These are phyloP conservation scores for Aramus guarauna DNA, from an alignment of 2,113 vertebrate species.

Conservation along the genomic window DNA sequence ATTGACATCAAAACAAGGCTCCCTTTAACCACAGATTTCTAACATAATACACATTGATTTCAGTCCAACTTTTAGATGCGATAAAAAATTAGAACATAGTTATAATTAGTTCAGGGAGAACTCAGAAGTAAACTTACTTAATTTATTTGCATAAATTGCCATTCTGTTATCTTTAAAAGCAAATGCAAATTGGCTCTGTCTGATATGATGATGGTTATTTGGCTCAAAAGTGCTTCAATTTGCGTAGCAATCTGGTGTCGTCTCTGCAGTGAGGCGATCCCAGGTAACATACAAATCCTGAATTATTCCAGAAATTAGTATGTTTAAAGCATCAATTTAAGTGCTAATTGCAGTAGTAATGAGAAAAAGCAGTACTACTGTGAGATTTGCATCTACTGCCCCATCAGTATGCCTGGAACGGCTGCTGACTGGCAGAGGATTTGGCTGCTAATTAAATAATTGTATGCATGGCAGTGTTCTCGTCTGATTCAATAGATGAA, in stretches of 20 bases:
- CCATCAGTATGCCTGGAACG: slow-evolving; percentile 88
- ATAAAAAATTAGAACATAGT: slow-evolving; percentile 83
- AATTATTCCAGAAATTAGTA: slow-evolving; percentile 93
- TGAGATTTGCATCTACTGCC: slow-evolving; percentile 88
- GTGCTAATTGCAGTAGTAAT: slow-evolving; percentile 98
- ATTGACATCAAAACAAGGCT: slow-evolving; percentile 72
- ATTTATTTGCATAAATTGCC: slow-evolving; percentile 89
- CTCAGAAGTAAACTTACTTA: slow-evolving; percentile 87
- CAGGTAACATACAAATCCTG: slow-evolving; percentile 90
- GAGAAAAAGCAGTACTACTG: slow-evolving; percentile 89
- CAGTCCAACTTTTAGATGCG: slow-evolving; percentile 76
- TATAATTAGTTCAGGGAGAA: slow-evolving; percentile 86
- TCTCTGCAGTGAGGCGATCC: slow-evolving; percentile 84
- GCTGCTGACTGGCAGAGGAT: slow-evolving; percentile 86
- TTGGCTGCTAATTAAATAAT: slow-evolving; percentile 98
- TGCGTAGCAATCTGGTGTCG: slow-evolving; percentile 84
- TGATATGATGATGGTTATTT: slow-evolving; percentile 88
- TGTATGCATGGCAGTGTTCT: slow-evolving; percentile 94
- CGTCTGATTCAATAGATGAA: slow-evolving; percentile 91
- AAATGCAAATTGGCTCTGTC: slow-evolving; percentile 85
- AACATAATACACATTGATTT: slow-evolving; percentile 70
- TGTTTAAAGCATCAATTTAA: slow-evolving; percentile 96
- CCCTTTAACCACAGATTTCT: slow-evolving; percentile 70
- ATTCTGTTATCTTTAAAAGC: slow-evolving; percentile 87
- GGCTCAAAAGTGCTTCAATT: slow-evolving; percentile 88